phyloP scores from a whole-genome alignment of 2,888 invertebrate genomes.

The Trissoscelio sp. region DNA sequence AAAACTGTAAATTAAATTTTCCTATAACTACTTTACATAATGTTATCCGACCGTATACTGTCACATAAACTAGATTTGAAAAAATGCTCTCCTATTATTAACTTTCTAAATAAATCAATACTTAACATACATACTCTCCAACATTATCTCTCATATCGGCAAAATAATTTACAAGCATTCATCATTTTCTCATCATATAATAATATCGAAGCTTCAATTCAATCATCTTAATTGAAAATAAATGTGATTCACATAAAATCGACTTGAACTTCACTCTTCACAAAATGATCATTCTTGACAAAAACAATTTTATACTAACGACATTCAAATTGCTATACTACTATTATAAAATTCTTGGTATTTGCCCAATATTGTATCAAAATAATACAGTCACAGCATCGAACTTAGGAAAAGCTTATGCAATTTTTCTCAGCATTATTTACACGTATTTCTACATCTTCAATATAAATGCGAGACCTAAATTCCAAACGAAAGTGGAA shows the following conservation, averaged over 20 bases:
- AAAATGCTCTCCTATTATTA: neutral
- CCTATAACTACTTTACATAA: too few relatives aligned
- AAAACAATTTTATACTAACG: neutral
- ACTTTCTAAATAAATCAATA: constrained; percentile 9
- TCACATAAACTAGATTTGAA: too few relatives aligned
- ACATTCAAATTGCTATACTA: constrained; percentile 15
- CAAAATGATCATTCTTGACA: constrained; percentile 11
- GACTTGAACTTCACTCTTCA: neutral
- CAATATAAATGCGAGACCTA: constrained; percentile 24
- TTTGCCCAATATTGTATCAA: constrained; percentile 17
- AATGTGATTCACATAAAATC: constrained; percentile 10
- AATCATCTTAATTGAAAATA: constrained; percentile 16
- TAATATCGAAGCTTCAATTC: neutral
- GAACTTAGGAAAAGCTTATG: constrained; percentile 16
- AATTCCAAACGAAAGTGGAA: constrained; percentile 20
- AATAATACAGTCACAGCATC: constrained; percentile 15
- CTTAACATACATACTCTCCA: neutral
- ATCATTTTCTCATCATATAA: constrained; percentile 1
- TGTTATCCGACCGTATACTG: too few relatives aligned
- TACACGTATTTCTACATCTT: constrained; percentile 35
- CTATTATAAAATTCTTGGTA: constrained; percentile 29
- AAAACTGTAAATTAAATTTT: too few relatives aligned
- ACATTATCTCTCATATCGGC: neutral
- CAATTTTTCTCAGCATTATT: constrained; percentile 22
- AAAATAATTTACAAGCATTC: constrained; percentile 19